Percentiles rank a stretch among this genome's conserved stretches.
These are phyloP conservation scores for Ictinia mississippiensis DNA, from an alignment of 2,797 vertebrate species.

Conservation along the genomic window DNA sequence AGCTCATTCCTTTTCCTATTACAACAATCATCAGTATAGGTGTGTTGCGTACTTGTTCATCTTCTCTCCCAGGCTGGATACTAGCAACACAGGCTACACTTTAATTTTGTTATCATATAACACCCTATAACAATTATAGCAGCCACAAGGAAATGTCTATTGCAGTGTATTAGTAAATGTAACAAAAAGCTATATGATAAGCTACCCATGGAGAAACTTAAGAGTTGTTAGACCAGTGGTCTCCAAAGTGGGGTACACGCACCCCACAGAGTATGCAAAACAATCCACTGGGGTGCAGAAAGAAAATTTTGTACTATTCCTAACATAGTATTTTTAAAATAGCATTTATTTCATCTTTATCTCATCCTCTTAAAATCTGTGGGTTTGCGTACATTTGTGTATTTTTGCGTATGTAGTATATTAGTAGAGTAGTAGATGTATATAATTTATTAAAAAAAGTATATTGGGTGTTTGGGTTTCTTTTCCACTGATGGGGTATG, in stretches of 20 bases:
- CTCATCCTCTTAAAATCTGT: not conserved
- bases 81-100: not conserved
- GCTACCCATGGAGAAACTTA: not conserved
- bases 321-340: not conserved
- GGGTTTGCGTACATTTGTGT: not conserved
- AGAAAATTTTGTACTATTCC: not conserved
- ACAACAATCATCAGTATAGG: not conserved
- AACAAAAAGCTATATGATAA: not conserved
- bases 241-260: rapidly evolving
- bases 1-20: not conserved
- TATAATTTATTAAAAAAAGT: not conserved
- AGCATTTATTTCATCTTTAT: not conserved
- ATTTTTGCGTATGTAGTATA: not conserved
- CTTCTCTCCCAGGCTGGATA: not conserved
- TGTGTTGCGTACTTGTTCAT: not conserved
- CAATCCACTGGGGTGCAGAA: not conserved
- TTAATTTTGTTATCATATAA: not conserved
- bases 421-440: not conserved
- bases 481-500: not conserved
- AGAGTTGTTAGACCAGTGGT: not conserved
- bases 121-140: not conserved
- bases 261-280: rapidly evolving
- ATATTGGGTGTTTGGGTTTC: not conserved
- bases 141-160: not conserved
- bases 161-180: not conserved